Base-by-base conservation (phyloP, 1,140 invertebrate species). In the Drosophila tsacasi region DNA sequence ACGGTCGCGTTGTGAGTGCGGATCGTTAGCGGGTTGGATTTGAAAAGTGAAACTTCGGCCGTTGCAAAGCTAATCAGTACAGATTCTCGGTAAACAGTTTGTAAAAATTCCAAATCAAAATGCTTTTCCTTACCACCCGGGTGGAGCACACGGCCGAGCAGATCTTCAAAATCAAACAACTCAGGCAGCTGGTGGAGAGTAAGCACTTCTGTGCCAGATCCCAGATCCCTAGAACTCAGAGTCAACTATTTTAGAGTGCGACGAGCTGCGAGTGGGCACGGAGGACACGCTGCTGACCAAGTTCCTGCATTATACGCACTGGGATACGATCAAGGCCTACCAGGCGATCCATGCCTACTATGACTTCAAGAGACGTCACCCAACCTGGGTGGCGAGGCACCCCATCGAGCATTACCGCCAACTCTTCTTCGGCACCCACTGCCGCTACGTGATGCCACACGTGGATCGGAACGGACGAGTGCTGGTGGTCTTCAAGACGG, bases 241-340 rank as follows among this genome's bases (percentile, higher is more conserved):
- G 13, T 21, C 3, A 10, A 42, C 9, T 55, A 17, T 23, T 49
- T 63, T 40, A 92, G 91, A 73, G n/a, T 85, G 68, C 17, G 68
- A 68, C 32, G 87, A 86, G 17, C 59, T 92, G 7, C 52, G 67
- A 1, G 69, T 92, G 30, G 91, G 91, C 23, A 87, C 79, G 0
- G 91, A 92, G 52, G 91, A 92, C 25, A 60, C 71, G 42, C 76
- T 92, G 27, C 59, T 92, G 15, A 82, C 91, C 4, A 92, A 92
- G 50, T 92, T 92, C 40, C 79, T 92, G 2, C 57, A 80, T 35
- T 91, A 77, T 30, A 49, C 75, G 12, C 54, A 74, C 19, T 92
- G 91, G 91, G 74, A 92, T 27, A 83, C 90, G 2, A 63, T 76
- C 7, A 79, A 68, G 39, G 91, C 91, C 27, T 92, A 78, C 62